Conservation (phyloP, 1,140 invertebrate genomes). For the Drosophila obscura region DNA sequence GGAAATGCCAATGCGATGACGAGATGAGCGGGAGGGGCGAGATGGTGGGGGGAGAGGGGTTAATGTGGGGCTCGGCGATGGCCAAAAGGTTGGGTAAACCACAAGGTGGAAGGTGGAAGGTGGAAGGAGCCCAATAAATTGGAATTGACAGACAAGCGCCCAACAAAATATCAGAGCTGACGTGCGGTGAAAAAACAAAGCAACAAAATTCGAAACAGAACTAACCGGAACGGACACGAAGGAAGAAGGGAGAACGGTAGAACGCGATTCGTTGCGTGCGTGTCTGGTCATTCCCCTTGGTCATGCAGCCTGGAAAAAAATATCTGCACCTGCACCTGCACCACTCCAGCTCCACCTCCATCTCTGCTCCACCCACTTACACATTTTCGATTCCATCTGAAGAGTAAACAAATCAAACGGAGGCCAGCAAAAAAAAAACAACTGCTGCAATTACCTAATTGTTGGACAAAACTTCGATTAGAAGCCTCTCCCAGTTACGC, state of each 20-base stretch:
- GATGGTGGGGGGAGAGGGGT: background rate
- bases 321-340: background rate
- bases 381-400: no score
- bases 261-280: slow-evolving; percentile 15
- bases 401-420: no score
- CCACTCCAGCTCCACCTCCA: background rate
- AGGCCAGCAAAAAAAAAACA: no score
- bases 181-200: slow-evolving; percentile 13
- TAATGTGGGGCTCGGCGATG: slow-evolving; percentile 6
- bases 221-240: no score
- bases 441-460: no score
- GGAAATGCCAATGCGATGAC: slow-evolving; percentile 62
- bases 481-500: no score
- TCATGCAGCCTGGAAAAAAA: background rate
- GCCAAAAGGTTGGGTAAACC: no score
- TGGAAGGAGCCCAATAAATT: slow-evolving; percentile 49
- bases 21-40: background rate
- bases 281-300: slow-evolving; percentile 41
- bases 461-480: no score
- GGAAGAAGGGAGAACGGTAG: background rate
- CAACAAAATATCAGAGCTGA: slow-evolving; percentile 67
- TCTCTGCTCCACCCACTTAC: background rate
- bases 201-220: slow-evolving; percentile 29
- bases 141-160: slow-evolving; percentile 75
- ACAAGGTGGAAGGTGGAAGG: no score